Evolutionary conservation across 2,797 vertebrate genomes (phyloP).

Genomic region (Caiman crocodilus): DNA sequence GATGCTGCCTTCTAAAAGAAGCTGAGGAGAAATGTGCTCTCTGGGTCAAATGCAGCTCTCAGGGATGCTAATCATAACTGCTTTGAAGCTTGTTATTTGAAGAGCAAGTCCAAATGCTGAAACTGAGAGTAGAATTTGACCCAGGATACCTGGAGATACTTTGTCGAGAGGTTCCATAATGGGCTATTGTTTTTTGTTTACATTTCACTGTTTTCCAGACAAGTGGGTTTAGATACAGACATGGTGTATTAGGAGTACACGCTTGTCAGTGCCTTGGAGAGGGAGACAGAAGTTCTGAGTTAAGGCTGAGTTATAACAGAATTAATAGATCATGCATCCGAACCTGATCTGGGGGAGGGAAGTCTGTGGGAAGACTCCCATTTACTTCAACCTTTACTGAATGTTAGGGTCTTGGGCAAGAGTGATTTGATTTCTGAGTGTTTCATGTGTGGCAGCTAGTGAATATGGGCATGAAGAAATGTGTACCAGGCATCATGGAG

Average conservation of each 20-base stretch:
- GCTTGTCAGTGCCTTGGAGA: not conserved
- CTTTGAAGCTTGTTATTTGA: not conserved
- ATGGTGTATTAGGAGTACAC: not conserved
- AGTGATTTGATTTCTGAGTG: not conserved
- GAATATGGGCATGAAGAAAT: not conserved
- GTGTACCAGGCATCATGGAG: not conserved
- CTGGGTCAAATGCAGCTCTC: not conserved
- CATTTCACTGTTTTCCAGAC: not conserved
- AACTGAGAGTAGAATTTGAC: not conserved
- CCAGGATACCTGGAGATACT: not conserved
- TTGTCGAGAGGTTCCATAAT: not conserved
- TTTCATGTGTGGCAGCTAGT: not conserved
- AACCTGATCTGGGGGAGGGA: not conserved
- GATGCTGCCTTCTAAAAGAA: not conserved
- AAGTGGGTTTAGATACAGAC: not conserved
- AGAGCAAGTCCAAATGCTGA: not conserved
- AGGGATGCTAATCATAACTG: not conserved
- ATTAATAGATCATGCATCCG: not conserved
- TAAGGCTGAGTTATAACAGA: not conserved
- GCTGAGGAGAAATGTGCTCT: not conserved
- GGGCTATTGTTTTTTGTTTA: not conserved
- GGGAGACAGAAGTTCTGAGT: not conserved
- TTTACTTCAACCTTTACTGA: not conserved
- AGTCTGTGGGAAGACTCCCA: fast-evolving
- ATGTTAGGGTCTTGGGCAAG: not conserved